Base-by-base conservation (phyloP, 2,113 vertebrate species). In the Cariama cristata region DNA sequence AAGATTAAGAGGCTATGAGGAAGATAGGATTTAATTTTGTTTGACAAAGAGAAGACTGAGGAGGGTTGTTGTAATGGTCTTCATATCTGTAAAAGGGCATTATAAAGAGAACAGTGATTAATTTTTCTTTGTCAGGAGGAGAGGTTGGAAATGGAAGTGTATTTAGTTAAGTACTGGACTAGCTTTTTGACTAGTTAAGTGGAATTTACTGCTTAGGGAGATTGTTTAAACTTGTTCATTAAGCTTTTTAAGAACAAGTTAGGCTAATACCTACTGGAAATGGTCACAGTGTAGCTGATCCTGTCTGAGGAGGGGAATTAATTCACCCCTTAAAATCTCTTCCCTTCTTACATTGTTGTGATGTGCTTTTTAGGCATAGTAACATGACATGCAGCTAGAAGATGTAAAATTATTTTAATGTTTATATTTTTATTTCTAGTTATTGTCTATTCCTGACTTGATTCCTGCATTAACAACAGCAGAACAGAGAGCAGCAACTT, bases 401-500 rank as follows among this genome's bases (percentile, higher is more conserved):
- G n/a, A 74, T 75, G 16, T 72, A 55, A 79, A 86, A 85, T 56
- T 67, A 32, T 71, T 56, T 84, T 47, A 47, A 35, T 71, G 11
- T 60, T 75, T 86, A 32, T 76, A 33, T 74, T 56, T 93, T 92
- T 88, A 53, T 88, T 96, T 95, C 66, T 96, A 99, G 99, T 97
- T 99, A 71, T 95, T 99, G 44, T 98, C 97, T 77, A 94, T 99
- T 79, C 98, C 99, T 28, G 99, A 99, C 79, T 97, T 99, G 97
- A 98, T 99, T 96, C 98, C 99, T 8, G 99, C 98, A 5, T 98
- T 99, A 97, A 98, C 98, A 32, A 93, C 98, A 3, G 99, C 99
- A 5, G 99, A 99, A 88, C 99, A 99, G 97, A 99, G 99, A 97
- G 99, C 99, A 8, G 99, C 99, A 2, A 95, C 98, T 90, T 99